A percentile compares a stretch with the other conserved stretches of the same genome.
phyloP scores from a whole-genome alignment of 2,113 vertebrate species.

The Vanacampus margaritifer region DNA sequence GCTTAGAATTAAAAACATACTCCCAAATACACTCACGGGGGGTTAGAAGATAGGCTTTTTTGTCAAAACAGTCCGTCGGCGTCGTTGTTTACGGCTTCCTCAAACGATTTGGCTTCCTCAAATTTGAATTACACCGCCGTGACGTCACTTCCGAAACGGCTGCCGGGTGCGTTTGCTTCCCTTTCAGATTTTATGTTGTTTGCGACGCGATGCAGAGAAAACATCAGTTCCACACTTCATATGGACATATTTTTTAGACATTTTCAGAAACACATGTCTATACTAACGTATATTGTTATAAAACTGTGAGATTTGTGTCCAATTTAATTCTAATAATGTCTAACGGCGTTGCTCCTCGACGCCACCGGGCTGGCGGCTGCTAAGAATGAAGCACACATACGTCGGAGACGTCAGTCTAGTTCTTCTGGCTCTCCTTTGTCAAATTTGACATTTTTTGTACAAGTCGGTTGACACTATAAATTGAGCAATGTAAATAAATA shows the following conservation, averaged over 20 bases:
- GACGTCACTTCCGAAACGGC: conserved; percentile 41
- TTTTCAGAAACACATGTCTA: neutral
- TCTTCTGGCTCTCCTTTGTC: neutral
- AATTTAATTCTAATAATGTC: neutral
- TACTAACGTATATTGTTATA: neutral
- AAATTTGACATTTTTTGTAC: no score
- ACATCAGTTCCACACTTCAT: neutral
- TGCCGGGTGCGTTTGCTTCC: neutral
- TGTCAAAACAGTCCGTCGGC: neutral
- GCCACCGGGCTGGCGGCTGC: neutral
- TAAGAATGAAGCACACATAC: neutral
- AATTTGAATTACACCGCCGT: conserved; percentile 64
- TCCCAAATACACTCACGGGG: conserved; percentile 32
- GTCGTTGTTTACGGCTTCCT: conserved; percentile 16
- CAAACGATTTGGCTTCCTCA: conserved; percentile 52
- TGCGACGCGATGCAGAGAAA: neutral
- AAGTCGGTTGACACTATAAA: no score
- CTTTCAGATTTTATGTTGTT: rapidly evolving
- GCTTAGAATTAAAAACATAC: neutral
- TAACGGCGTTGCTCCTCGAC: no score
- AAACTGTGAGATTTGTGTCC: neutral
- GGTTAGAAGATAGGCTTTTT: rapidly evolving
- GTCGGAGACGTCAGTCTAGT: neutral
- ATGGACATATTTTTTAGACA: neutral
- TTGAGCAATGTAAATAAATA: no score